Evolutionary conservation across 2,888 invertebrate genomes (phyloP).

Genomic region (Acleris sparsana): DNA sequence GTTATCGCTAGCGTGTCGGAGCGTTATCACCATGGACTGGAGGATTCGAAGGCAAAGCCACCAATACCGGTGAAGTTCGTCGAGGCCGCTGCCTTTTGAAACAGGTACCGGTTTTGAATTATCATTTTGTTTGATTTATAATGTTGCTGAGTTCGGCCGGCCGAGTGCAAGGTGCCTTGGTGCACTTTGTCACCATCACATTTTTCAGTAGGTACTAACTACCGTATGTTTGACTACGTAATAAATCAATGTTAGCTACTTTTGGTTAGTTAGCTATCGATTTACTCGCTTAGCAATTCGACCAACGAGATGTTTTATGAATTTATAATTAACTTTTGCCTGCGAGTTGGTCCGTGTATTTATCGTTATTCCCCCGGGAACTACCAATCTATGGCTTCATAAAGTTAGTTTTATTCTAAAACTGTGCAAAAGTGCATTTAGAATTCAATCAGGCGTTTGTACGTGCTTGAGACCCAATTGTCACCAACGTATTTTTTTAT

Average conservation of each 20-base stretch:
- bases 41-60: slow-evolving; percentile 64
- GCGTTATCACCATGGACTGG: slow-evolving; percentile 69
- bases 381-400: too few relatives aligned
- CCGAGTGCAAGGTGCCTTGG: slow-evolving; percentile 56
- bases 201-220: slow-evolving; percentile 5
- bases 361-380: too few relatives aligned
- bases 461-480: too few relatives aligned
- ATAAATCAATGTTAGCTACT: not conserved
- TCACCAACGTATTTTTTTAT: too few relatives aligned
- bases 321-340: too few relatives aligned
- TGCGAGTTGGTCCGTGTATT: too few relatives aligned
- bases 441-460: too few relatives aligned
- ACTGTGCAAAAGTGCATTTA: too few relatives aligned
- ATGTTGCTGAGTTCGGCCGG: slow-evolving; percentile 55
- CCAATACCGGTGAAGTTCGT: slow-evolving; percentile 70
- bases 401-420: too few relatives aligned
- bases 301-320: not conserved
- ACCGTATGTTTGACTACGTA: not conserved
- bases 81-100: slow-evolving; percentile 77
- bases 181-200: slow-evolving; percentile 46
- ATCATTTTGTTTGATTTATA: slow-evolving; percentile 81
- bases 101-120: slow-evolving; percentile 82
- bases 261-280: not conserved
- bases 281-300: not conserved
- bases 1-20: slow-evolving; percentile 45